Base-by-base conservation (phyloP, 2,113 vertebrate species). In the Macquaria ambigua region DNA sequence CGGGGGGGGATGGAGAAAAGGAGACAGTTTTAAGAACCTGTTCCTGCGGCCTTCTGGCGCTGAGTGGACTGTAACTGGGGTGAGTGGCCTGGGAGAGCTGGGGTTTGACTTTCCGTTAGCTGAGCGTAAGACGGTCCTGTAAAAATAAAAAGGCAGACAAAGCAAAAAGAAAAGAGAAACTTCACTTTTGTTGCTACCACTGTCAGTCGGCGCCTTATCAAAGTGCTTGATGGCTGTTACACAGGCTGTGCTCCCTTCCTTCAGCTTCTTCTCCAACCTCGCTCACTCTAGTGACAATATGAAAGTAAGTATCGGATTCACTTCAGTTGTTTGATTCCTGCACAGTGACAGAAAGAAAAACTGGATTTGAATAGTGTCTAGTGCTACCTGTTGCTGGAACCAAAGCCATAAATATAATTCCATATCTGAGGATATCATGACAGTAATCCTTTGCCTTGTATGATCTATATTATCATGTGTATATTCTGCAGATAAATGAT, bases 251-350 rank as follows among this genome's bases (percentile, higher is more conserved):
- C 93, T 96, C 28, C 96, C 96, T 1, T 95, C 95, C 18, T 95
- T 96, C 90, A 95, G 94, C 87, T 95, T 94, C 53, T 96, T 96
- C 84, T 91, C 95, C 74, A 94, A 87, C 89, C 72, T 94, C 76
- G n/a, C 82, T 81, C 77, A 74, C 83, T 48, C 90, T 53, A 61
- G 61, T 8, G 92, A 94, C 85, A 86, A 83, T 58, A 95, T 95
- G 93, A 93, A 95, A 82, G 96, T 96, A 91, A 92, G 96, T 90
- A 62, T 37, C 3, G 3, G 1, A 28, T 52, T 34, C 1, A 68
- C 28, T n/a, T 73, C 43, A 3, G 3, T 43, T 34, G 8, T 0
- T 55, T 43, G 4, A 48, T n/a, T 83, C 14, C 0, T 55, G 14
- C 0, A 53, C 34, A 41, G 20, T 20, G n/a, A 68, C 25, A 59